Base-by-base conservation (phyloP, 2,113 vertebrate species). In the Bubo scandiacus region DNA sequence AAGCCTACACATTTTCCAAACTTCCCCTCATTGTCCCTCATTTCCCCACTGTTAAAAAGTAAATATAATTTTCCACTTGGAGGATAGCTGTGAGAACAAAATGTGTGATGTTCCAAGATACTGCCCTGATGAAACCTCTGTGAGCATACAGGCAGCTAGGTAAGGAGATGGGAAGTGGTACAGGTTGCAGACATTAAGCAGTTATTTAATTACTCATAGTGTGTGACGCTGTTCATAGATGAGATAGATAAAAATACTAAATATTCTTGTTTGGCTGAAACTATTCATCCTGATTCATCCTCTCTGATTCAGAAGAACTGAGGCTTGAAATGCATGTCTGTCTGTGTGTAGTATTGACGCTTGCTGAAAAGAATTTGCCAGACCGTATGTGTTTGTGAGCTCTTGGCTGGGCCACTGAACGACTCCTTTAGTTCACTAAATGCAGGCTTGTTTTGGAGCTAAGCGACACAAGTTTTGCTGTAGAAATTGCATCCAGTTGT, bases 311-410 rank as follows among this genome's bases (percentile, higher is more conserved):
- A 96, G 84, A 84, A 88, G 94, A 92, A 55, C 51, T 83, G 94
- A 96, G 61, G 84, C 84, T 94, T 94, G 67, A 92, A 96, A 91
- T 83, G 78, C 5, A 7, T 34, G 63, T 71, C 77, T 93, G 86
- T 93, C 88, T 89, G 77, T 43, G 86, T 52, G 19, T 49, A 10
- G 74, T 62, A 8, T 22, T 97, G 96, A 92, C 23, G 43, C 84
- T 79, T 9, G 10, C 86, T 49, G 61, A 92, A 95, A 96, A 90
- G 92, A 95, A 96, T 96, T 84, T 89, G 89, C 90, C 81, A 80
- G 84, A 54, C 70, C 13, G 0, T 11, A 21, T 58, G 67, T 92
- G 78, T 79, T 68, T 95, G 54, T 49, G 84, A 89, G 65, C 63
- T 87, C 62, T 85, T 58, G 57, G 61, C 92, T 21, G 2, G 75